Percentiles rank a stretch among this genome's conserved stretches.
These are phyloP conservation scores for Lerista edwardsae DNA, from an alignment of 2,797 vertebrate species.

Conservation along the genomic window DNA sequence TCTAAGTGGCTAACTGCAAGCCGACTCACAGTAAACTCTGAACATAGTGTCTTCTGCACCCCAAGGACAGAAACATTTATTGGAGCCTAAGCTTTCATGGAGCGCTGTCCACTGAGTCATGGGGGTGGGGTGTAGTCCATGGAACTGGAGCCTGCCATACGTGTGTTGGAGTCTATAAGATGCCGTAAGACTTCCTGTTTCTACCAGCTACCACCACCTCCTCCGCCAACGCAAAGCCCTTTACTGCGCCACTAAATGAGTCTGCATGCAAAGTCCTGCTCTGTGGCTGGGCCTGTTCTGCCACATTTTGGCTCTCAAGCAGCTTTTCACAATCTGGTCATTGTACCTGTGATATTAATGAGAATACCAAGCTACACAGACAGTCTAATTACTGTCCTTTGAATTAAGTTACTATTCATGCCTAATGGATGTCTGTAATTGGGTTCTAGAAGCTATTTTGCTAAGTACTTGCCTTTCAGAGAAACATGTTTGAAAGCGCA, in stretches of 20 bases:
- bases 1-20: not conserved
- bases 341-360: slow-evolving; percentile 3
- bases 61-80: no score
- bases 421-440: not conserved
- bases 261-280: not conserved
- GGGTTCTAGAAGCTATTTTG: not conserved
- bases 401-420: slow-evolving; percentile 20
- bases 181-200: no score
- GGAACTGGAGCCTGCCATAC: no score
- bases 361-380: not conserved
- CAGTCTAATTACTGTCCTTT: slow-evolving; percentile 16
- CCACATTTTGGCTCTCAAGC: not conserved
- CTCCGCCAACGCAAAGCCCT: no score
- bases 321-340: not conserved
- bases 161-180: no score
- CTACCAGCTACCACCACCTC: no score
- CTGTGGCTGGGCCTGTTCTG: not conserved
- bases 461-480: not conserved
- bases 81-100: no score
- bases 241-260: no score
- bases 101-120: no score
- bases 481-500: not conserved
- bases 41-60: not conserved
- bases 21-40: not conserved
- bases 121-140: no score